Percentiles rank a stretch among this genome's conserved stretches.
These are phyloP conservation scores for Apodemia zela DNA, from an alignment of 2,888 invertebrate species.

Conservation along the genomic window DNA sequence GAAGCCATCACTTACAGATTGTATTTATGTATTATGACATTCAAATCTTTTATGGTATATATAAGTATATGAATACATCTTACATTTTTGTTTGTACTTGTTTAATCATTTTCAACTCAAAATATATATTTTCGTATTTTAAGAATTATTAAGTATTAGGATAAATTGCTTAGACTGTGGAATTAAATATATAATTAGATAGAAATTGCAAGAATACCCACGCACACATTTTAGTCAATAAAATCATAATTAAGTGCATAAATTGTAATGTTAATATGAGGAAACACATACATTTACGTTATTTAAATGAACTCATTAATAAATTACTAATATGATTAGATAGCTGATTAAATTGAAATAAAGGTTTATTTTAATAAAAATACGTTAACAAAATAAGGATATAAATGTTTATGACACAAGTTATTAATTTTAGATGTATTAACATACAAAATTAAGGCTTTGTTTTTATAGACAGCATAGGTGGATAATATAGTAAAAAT, in stretches of 20 bases:
- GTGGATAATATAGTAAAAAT: too few relatives aligned
- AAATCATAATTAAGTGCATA: slow-evolving; percentile 33
- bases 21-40: slow-evolving; percentile 11
- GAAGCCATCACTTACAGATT: neutral
- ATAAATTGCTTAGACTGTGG: slow-evolving; percentile 52
- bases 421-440: neutral
- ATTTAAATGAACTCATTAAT: neutral
- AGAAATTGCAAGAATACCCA: slow-evolving; percentile 54
- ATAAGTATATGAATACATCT: neutral
- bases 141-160: slow-evolving; percentile 31
- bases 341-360: slow-evolving; percentile 1
- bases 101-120: slow-evolving; percentile 13
- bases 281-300: neutral
- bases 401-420: slow-evolving; percentile 3
- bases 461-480: neutral
- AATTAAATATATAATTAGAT: slow-evolving; percentile 36
- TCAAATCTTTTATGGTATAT: neutral
- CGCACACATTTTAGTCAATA: slow-evolving; percentile 48
- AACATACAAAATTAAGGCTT: neutral
- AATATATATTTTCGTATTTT: slow-evolving; percentile 26
- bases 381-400: slow-evolving; percentile 5
- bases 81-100: neutral
- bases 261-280: slow-evolving; percentile 13
- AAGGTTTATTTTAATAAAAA: slow-evolving; percentile 14
- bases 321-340: neutral